Evolutionary conservation across 2,113 vertebrate genomes (phyloP).

Genomic region (Brienomyrus brachyistius): DNA sequence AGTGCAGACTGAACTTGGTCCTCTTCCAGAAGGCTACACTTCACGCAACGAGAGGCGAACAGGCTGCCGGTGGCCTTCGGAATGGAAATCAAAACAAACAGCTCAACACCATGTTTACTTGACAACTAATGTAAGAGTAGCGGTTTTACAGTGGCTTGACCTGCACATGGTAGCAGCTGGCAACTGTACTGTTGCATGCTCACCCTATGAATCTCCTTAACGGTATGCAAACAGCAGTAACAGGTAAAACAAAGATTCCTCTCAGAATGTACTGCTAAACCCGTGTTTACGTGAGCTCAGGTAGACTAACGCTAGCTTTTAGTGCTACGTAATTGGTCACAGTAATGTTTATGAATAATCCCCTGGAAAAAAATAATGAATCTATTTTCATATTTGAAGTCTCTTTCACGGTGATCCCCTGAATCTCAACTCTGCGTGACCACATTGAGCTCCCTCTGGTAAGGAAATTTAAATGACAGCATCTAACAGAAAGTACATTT

Average conservation of each 20-base stretch:
- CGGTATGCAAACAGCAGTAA: background rate
- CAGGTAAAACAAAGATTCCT: background rate
- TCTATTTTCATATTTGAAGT: background rate
- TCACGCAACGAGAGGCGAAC: background rate
- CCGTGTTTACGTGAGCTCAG: background rate
- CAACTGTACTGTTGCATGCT: background rate
- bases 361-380: background rate
- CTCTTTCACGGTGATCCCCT: background rate
- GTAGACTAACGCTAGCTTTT: background rate
- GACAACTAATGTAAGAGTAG: background rate
- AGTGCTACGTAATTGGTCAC: background rate
- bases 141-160: background rate
- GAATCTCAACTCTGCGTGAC: background rate
- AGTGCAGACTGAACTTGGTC: background rate
- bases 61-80: background rate
- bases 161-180: background rate
- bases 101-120: background rate
- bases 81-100: background rate
- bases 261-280: background rate
- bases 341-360: background rate
- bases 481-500: background rate
- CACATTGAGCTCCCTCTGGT: background rate
- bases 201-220: background rate
- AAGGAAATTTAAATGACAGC: background rate
- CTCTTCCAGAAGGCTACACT: background rate